A percentile compares a stretch with the other conserved stretches of the same genome.
Evolutionary conservation across 2,113 vertebrate genomes (phyloP).

Genomic region (Albula goreensis): DNA sequence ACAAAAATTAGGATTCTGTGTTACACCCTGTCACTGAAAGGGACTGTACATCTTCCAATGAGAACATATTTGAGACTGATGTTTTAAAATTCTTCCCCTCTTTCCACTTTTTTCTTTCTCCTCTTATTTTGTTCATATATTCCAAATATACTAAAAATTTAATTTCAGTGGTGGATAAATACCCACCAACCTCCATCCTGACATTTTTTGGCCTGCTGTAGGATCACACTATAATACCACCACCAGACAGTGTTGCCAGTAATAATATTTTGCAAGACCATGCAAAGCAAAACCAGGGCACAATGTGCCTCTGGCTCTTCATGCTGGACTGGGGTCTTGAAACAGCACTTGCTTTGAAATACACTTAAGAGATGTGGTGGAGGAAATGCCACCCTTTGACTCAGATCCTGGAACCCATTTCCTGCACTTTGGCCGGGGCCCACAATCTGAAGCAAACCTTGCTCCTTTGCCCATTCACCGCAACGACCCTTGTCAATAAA

Average conservation of each 20-base stretch:
- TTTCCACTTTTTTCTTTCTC: not conserved
- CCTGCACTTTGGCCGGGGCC: not conserved
- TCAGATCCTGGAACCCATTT: conserved; percentile 1
- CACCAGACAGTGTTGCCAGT: not conserved
- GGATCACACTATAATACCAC: not conserved
- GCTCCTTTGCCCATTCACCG: not conserved
- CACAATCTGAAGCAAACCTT: not conserved
- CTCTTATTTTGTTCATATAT: not conserved
- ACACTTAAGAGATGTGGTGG: not conserved
- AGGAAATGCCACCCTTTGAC: not conserved
- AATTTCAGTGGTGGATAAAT: not conserved
- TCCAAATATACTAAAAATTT: not conserved
- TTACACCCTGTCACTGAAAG: not conserved
- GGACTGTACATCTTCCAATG: not conserved
- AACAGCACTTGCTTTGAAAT: not conserved
- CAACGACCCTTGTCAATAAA: not conserved
- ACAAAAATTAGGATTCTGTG: not conserved
- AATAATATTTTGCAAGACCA: conserved; percentile 6
- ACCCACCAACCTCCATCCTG: not conserved
- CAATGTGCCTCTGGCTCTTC: not conserved
- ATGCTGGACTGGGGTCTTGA: not conserved
- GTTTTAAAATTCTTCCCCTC: not conserved
- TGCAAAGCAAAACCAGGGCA: not conserved
- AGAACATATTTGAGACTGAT: not conserved
- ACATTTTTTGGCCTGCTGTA: not conserved